phyloP scores from a whole-genome alignment of 2,888 invertebrate genomes.

The Agriopis marginaria region DNA sequence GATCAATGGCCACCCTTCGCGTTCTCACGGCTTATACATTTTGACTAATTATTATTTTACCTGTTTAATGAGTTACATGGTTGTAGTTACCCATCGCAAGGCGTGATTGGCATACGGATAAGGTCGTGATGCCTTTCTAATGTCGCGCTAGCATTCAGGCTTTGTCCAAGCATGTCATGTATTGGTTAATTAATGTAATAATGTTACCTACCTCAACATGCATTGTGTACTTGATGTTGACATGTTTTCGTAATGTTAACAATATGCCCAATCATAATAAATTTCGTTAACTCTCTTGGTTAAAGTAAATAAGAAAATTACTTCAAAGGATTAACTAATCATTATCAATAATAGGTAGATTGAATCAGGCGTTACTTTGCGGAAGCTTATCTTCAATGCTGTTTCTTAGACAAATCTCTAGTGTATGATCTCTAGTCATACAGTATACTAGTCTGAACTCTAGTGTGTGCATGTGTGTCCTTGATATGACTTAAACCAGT shows the following conservation, averaged over 20 bases:
- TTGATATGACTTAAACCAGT: no score
- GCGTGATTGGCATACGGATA: slow-evolving; percentile 68
- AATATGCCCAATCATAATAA: neutral
- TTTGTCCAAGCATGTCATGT: slow-evolving; percentile 43
- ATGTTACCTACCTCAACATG: slow-evolving; percentile 38
- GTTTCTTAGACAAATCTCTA: no score
- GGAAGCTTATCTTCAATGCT: no score
- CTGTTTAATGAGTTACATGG: slow-evolving; percentile 70
- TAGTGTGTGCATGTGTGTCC: no score
- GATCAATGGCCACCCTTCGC: slow-evolving; percentile 62
- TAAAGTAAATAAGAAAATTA: no score
- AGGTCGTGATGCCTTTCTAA: slow-evolving; percentile 51
- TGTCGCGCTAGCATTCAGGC: slow-evolving; percentile 42
- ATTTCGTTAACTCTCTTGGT: neutral
- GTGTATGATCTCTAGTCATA: no score
- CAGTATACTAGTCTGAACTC: no score
- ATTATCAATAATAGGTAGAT: no score
- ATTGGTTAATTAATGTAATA: slow-evolving; percentile 46
- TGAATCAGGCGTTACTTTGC: no score
- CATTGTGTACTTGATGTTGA: slow-evolving; percentile 18
- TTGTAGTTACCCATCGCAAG: slow-evolving; percentile 67
- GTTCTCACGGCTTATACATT: slow-evolving; percentile 77
- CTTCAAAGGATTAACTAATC: no score
- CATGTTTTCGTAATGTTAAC: slow-evolving; percentile 30
- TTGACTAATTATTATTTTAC: slow-evolving; percentile 80